Conservation (phyloP, 2,797 vertebrate genomes). For the Astyanax mexicanus region DNA sequence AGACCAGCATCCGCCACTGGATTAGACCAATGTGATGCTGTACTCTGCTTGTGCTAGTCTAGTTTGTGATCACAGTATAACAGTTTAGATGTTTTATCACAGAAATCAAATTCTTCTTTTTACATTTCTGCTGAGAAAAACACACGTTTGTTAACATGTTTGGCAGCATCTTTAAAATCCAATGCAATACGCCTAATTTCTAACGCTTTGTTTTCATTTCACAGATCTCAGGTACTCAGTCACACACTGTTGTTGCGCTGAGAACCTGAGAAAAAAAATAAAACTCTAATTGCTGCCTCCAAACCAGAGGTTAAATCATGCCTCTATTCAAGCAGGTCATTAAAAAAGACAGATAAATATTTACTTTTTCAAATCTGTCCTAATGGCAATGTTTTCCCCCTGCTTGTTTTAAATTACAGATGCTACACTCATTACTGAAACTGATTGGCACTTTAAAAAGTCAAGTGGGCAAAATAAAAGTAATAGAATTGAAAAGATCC, state of each 20-base stretch:
- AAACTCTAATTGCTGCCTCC: neutral
- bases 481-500: neutral
- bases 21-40: too few relatives aligned
- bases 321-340: neutral
- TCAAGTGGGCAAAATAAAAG: neutral
- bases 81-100: too few relatives aligned
- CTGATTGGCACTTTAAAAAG: neutral
- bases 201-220: neutral
- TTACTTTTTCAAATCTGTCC: neutral
- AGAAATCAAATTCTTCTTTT: too few relatives aligned
- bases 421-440: neutral
- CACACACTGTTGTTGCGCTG: neutral
- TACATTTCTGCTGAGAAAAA: too few relatives aligned
- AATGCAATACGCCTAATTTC: neutral
- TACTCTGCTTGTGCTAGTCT: too few relatives aligned
- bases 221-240: neutral
- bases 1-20: too few relatives aligned
- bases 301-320: neutral
- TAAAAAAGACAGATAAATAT: too few relatives aligned
- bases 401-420: neutral
- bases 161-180: too few relatives aligned
- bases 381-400: neutral
- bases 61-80: too few relatives aligned
- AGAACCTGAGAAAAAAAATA: too few relatives aligned
- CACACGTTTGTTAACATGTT: too few relatives aligned